Evolutionary conservation across 2,888 invertebrate genomes (phyloP).

Genomic region (Dicroscelio sp.): DNA sequence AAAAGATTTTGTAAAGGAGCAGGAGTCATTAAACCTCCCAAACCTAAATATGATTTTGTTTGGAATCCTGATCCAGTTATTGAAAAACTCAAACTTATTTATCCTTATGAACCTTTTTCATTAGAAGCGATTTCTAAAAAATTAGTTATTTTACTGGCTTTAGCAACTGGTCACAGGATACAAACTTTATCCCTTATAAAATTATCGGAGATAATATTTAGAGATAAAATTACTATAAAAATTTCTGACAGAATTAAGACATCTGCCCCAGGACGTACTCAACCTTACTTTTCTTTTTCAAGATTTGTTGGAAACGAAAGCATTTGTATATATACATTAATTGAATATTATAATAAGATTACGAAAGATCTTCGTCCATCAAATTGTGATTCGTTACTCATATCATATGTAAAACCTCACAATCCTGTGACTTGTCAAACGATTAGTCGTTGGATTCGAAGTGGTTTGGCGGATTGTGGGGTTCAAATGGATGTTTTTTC

Average conservation of each 20-base stretch:
- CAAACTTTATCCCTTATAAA: constrained; percentile 76
- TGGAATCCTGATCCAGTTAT: constrained; percentile 84
- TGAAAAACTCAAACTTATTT: constrained; percentile 62
- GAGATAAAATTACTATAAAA: constrained; percentile 55
- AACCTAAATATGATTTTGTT: constrained; percentile 80
- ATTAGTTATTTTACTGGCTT: constrained; percentile 73
- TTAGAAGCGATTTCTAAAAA: constrained; percentile 54
- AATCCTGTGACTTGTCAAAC: constrained; percentile 28
- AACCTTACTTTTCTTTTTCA: constrained; percentile 61
- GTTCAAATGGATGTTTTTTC: constrained; percentile 18
- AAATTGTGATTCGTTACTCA: constrained; percentile 38
- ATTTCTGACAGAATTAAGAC: constrained; percentile 51
- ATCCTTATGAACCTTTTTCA: constrained; percentile 25
- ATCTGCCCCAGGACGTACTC: constrained; percentile 41
- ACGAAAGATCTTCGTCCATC: constrained; percentile 14
- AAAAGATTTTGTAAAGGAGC: constrained; percentile 82
- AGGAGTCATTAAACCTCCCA: constrained; percentile 73
- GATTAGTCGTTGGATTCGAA: constrained; percentile 19
- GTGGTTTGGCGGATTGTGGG: constrained; percentile 6
- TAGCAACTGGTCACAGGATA: constrained; percentile 77
- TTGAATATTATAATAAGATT: constrained; percentile 35
- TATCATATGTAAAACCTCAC: constrained; percentile 57
- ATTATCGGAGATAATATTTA: constrained; percentile 61
- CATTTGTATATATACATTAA: constrained; percentile 57
- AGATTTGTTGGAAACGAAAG: constrained; percentile 30